Conservation (phyloP, 2,797 vertebrate genomes). For the Myotis pilosus region DNA sequence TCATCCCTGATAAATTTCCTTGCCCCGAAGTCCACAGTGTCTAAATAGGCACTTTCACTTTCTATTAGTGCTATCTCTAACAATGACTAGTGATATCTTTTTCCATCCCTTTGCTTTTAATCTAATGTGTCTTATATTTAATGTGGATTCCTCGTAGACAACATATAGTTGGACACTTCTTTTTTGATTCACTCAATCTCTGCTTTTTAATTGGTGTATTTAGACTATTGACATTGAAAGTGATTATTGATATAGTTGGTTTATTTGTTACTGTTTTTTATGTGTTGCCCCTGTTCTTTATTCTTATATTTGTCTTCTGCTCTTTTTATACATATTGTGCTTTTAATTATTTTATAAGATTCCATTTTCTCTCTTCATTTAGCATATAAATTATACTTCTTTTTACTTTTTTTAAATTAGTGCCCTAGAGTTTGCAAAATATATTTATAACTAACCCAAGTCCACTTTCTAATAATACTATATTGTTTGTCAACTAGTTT, state of each 20-base stretch:
- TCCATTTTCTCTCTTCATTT: background rate
- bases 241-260: background rate
- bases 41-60: background rate
- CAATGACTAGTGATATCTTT: background rate
- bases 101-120: background rate
- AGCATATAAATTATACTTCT: background rate
- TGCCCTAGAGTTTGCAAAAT: background rate
- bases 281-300: background rate
- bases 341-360: background rate
- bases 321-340: background rate
- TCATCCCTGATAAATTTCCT: background rate
- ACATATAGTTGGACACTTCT: background rate
- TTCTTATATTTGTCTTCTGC: background rate
- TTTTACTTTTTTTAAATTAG: background rate
- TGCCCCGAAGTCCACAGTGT: background rate
- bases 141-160: background rate
- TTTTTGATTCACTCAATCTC: background rate
- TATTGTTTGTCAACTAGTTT: background rate
- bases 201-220: background rate
- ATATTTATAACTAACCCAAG: background rate
- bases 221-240: background rate
- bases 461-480: background rate
- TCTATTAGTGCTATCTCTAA: background rate
- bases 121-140: background rate
- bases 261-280: background rate